These are phyloP conservation scores for Sus scrofa DNA, from an alignment of 2,113 vertebrate genomes.

Conservation along the genomic window T2T-Sscrofa CM000820.6:57611501-57612000, in stretches of 20 bases:
- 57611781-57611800: slow-evolving; percentile 47
- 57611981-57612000: neutral
- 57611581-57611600: neutral
- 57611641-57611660: slow-evolving; percentile 58
- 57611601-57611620: neutral
- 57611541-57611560: neutral
- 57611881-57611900: neutral
- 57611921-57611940: neutral
- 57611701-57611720: slow-evolving; percentile 56
- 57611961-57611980: neutral
- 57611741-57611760: neutral
- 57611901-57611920: neutral
- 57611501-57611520: slow-evolving; percentile 48
- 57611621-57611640: neutral
- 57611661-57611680: neutral
- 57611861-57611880: neutral
- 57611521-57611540: neutral
- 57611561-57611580: neutral
- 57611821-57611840: neutral
- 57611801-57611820: neutral
- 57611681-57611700: slow-evolving; percentile 19
- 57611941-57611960: neutral
- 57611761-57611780: neutral
- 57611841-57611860: neutral
- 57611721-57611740: slow-evolving; percentile 50